Conservation (phyloP, 2,113 vertebrate genomes). For the Anseranas semipalmata region DNA sequence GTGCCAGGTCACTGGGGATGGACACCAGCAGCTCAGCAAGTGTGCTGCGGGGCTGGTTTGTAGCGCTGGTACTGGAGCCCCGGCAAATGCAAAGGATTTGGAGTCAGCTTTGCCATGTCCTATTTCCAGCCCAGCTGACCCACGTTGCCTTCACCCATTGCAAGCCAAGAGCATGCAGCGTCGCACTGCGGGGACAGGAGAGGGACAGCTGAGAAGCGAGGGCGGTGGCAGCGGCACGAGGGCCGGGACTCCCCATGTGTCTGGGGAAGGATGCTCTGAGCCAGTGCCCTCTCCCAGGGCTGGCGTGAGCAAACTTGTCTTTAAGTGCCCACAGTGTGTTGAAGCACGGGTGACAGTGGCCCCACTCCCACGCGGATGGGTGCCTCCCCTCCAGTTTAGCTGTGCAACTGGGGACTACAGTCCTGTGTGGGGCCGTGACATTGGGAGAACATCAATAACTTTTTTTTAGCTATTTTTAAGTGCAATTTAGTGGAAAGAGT, state of each 20-base stretch:
- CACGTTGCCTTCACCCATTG: rapidly evolving
- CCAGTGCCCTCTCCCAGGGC: background rate
- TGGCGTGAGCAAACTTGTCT: background rate
- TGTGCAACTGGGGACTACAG: background rate
- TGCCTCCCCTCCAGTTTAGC: background rate
- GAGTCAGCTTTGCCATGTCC: background rate
- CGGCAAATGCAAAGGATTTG: background rate
- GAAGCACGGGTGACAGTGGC: background rate
- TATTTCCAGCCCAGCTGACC: background rate
- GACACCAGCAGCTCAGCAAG: background rate
- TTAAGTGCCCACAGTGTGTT: background rate
- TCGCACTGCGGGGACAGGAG: background rate
- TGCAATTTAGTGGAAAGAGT: background rate
- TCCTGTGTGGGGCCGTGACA: background rate
- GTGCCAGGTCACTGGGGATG: background rate
- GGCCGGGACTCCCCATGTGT: background rate
- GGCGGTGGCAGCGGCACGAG: background rate
- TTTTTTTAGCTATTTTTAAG: background rate
- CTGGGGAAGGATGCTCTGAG: background rate
- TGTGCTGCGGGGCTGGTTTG: background rate
- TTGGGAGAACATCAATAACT: background rate
- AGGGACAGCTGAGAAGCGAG: rapidly evolving
- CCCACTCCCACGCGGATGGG: rapidly evolving
- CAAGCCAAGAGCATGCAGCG: rapidly evolving
- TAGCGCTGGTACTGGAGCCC: background rate